Base-by-base conservation (phyloP, 35 echinoderm and acorn worm genomes). In the Heliocidaris erythrogramma region DNA sequence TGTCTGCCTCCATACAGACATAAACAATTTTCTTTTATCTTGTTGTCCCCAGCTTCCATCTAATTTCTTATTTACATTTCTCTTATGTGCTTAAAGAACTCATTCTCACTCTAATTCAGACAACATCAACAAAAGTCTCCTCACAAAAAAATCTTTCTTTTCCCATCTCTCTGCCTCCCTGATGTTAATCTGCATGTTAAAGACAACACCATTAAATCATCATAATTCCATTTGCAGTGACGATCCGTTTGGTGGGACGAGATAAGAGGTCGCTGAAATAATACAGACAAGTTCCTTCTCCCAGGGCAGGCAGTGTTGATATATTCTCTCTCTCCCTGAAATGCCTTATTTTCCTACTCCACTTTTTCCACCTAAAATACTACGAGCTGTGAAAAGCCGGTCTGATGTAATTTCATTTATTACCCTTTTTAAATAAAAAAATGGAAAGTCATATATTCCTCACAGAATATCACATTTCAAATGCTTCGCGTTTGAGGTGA, bases 171-270 rank as follows among this genome's bases (percentile, higher is more conserved):
- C 65, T 78, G 29, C 30, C 87, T 48, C 10, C 29, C 47, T 30
- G 91, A 92, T 92, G 91, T 50, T 92, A 92, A 59, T 92, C 91
- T 50, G 49, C 48, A 59, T 30, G 48, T 30, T 59, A 92, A 30
- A 92, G 49, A 92, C 47, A 49, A 92, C 91, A 59, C 31, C 50
- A 27, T 27, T 92, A 92, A 30, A 49, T 30, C 21, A n/a, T 59
- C 47, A 49, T 92, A 92, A 92, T 92, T 92, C 91, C 32, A 92
- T 92, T 92, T 92, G 91, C 91, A 30, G 16, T 48, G 48, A 59
- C 49, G 48, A 59, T 52, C 48, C 91, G 49, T 59, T 92, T 92
- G 91, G 91, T 30, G 21, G 91, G 29, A 30, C 91, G 50, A 92
- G 91, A 92, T 92, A 92, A 92, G 91, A 59, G 91, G 5, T 18